Base-by-base conservation (phyloP, 1,140 invertebrate genomes). In the Rhynchophorus ferrugineus region DNA sequence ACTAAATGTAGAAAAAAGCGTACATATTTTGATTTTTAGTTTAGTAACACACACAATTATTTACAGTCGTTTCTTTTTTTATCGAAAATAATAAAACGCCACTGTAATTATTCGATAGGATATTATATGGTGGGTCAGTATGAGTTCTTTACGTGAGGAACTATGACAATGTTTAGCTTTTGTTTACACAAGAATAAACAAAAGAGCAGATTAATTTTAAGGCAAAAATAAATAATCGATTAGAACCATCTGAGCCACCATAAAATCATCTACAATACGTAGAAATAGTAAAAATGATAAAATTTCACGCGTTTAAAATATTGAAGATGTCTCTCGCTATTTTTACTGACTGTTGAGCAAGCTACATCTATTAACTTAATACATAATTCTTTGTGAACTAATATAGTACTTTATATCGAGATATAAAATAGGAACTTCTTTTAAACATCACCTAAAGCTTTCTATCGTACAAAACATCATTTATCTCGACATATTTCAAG, bases 381-480 rank as follows among this genome's bases (percentile, higher is more conserved):
- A 68, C 64, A 62, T 65, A 66, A 62, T 51, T 48, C 42, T 18
- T 62, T 65, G 64, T 65, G 61, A 65, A 65, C 59, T 59, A 65
- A 55, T 55, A 54, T 54, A 55, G 39, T 66, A 61, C 55, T 60
- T 62, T 58, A 65, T 67, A 69, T 65, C 66, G 65, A 68, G 65
- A 68, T 66, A 69, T 68, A 70, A 70, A 69, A 70, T 70, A 71
- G 68, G 68, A 70, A 70, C 68, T 69, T 70, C 62, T 61, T 29
- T 67, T 68, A 67, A 69, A 69, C 65, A 70, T 68, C 68, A 70
- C 67, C 67, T 68, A 68, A 67, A 67, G 61, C 66, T 65, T 69
- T 62, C 58, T 69, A 63, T 62, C 63, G 59, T 66, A 68, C 63
- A 66, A 68, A 67, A 67, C 64, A 67, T 67, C 61, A 65, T 48